These are phyloP conservation scores for Eleutherodactylus coqui DNA, from an alignment of 2,797 vertebrate species.

Conservation along the genomic window DNA sequence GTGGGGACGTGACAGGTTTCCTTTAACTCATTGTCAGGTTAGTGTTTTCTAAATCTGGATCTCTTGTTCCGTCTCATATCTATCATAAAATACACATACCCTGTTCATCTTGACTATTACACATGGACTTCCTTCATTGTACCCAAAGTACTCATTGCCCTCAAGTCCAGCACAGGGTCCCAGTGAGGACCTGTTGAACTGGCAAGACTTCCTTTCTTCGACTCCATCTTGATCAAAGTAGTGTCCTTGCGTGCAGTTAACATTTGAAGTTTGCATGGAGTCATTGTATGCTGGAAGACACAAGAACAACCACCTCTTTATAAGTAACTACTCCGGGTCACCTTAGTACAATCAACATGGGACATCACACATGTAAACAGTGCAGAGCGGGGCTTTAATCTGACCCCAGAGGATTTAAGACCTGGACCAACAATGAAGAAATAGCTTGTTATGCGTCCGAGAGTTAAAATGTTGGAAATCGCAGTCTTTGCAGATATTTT, in stretches of 20 bases:
- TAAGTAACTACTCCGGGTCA: neutral
- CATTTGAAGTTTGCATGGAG: constrained; percentile 81
- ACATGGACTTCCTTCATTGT: constrained; percentile 84
- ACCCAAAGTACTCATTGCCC: constrained; percentile 82
- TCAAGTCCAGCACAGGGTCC: constrained; percentile 82
- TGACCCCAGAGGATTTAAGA: neutral
- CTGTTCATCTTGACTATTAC: constrained; percentile 93
- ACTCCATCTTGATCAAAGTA: constrained; percentile 78
- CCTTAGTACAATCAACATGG: neutral
- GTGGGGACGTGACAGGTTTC: too few relatives aligned
- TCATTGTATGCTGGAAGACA: constrained; percentile 80
- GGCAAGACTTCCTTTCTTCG: constrained; percentile 80
- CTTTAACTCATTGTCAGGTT: too few relatives aligned
- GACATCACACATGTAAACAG: constrained; percentile 2
- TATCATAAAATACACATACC: constrained; percentile 76
- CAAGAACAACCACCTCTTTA: constrained; percentile 9
- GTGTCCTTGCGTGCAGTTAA: constrained; percentile 74
- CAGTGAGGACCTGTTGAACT: constrained; percentile 81
- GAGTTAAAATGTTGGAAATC: constrained; percentile 27
- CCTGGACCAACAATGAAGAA: neutral
- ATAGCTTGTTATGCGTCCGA: constrained; percentile 12
- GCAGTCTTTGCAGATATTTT: constrained; percentile 51
- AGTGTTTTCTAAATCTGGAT: too few relatives aligned
- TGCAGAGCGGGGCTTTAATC: neutral
- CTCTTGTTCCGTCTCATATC: neutral